These are phyloP conservation scores for Lasioglossum figueresi DNA, from an alignment of 2,888 invertebrate genomes.

Conservation along the genomic window DNA sequence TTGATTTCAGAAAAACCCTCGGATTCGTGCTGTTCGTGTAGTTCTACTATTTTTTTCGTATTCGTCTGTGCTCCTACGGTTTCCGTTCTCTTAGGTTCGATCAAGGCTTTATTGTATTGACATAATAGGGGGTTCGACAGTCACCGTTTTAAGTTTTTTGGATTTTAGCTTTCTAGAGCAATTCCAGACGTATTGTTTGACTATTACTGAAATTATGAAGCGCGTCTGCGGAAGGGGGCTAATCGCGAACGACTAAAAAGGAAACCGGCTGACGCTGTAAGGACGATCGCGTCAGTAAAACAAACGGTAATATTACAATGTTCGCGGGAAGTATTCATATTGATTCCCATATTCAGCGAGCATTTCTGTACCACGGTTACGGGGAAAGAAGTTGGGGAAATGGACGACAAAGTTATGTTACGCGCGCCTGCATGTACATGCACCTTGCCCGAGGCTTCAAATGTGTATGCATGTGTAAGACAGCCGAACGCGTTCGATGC, in stretches of 20 bases:
- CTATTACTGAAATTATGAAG: background rate
- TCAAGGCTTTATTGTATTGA: no score
- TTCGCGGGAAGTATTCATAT: background rate
- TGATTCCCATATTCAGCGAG: constrained; percentile 1
- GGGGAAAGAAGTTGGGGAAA: constrained; percentile 1
- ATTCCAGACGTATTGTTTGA: no score
- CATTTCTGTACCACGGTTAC: background rate
- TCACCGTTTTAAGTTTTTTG: background rate
- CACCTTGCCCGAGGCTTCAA: background rate
- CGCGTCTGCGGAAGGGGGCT: background rate
- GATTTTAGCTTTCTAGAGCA: background rate
- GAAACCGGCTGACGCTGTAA: background rate
- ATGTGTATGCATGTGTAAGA: background rate
- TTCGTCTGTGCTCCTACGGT: no score
- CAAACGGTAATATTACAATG: background rate
- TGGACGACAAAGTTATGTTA: background rate
- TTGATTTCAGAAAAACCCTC: no score
- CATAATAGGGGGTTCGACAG: no score
- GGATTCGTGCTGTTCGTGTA: no score
- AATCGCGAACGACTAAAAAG: background rate
- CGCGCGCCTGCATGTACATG: background rate
- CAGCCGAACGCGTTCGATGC: background rate
- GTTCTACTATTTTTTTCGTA: no score
- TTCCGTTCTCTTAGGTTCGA: no score
- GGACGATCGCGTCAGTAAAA: background rate